Evolutionary conservation across 1,140 invertebrate genomes (phyloP), one percentile per base, ranked within the genome.

Genomic region (Mamestra configurata): DNA sequence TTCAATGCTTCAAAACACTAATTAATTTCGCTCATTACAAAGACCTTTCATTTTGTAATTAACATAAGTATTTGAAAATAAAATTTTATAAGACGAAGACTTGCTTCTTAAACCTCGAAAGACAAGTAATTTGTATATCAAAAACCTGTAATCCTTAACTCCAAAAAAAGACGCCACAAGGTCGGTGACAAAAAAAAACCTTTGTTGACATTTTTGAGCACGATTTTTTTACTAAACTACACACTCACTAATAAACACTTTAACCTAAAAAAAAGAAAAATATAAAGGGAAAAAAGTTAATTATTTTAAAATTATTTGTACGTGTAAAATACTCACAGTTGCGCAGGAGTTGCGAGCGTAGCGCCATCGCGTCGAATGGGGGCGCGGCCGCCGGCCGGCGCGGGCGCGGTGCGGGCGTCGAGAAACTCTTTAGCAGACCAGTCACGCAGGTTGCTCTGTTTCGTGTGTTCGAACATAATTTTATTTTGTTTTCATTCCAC

Each of bases 291-390:
- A 8, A 37, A 40, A 43, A 20, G 35, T 43, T 10, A 51, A 51
- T n/a, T 7, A 18, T 40, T 35, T 35, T 57, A 57, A 7, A 40
- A 37, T 22, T 70, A 27, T 10, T 43, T 43, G 7, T 11, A n/a
- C 4, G 37, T 75, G 13, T 24, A 6, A 10, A 55, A 27, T 57
- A 90, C 83, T 84, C 86, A 94, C 93, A 88, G 81, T 85, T 87
- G 88, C 93, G 91, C 86, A 94, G 89, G 86, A 94, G 93, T 90
- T 86, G 85, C 77, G 92, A 88, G 77, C 92, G 88, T 70, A 90
- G 81, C 77, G 91, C 91, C 92, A 94, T 94, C 18, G 84, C 89
- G 90, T 79, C 83, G 89, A 91, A 91, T 93, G 84, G 84, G 66
- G 86, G 84, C 85, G 88, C 84, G 88, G 87, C 82, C 81, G 80